Conservation (phyloP, 2,888 invertebrate species). For the Baronia brevicornis region DNA sequence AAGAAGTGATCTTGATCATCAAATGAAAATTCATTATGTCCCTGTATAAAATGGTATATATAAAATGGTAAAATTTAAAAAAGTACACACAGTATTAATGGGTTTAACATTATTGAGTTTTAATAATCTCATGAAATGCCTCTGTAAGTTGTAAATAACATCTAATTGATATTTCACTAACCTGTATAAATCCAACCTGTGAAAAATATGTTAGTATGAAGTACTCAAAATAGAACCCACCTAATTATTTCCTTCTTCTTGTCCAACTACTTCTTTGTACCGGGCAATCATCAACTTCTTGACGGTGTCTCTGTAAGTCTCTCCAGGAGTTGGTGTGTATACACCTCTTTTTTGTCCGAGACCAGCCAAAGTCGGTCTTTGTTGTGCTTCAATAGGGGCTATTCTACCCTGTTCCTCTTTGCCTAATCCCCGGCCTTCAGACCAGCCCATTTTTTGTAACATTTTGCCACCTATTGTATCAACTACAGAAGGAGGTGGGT, state of each 20-base stretch:
- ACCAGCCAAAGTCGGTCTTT: constrained; percentile 84
- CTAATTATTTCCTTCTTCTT: constrained; percentile 63
- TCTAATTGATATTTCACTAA: constrained; percentile 33
- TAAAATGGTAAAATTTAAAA: background rate
- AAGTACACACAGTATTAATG: too few species aligned
- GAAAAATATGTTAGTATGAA: constrained; percentile 28
- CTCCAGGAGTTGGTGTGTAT: constrained; percentile 86
- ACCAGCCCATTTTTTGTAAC: constrained; percentile 99
- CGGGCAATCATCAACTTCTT: constrained; percentile 92
- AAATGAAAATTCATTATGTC: too few species aligned
- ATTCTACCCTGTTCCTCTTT: constrained; percentile 94
- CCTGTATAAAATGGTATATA: too few species aligned
- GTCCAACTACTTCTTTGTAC: constrained; percentile 86
- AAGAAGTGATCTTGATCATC: too few species aligned
- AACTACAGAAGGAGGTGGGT: constrained; percentile 80
- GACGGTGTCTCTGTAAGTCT: constrained; percentile 92
- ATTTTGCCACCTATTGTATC: constrained; percentile 96
- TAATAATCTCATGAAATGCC: too few species aligned
- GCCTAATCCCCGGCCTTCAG: constrained; percentile 96
- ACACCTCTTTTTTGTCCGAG: constrained; percentile 88
- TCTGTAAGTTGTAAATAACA: too few species aligned
- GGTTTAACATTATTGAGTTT: too few species aligned
- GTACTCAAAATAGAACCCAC: constrained; percentile 41
- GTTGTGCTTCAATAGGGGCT: constrained; percentile 90
- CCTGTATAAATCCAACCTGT: constrained; percentile 42